Percentiles rank a stretch among this genome's conserved stretches.
These are phyloP conservation scores for Cerceris ruficornis DNA, from an alignment of 2,888 invertebrate species.

Conservation along the genomic window DNA sequence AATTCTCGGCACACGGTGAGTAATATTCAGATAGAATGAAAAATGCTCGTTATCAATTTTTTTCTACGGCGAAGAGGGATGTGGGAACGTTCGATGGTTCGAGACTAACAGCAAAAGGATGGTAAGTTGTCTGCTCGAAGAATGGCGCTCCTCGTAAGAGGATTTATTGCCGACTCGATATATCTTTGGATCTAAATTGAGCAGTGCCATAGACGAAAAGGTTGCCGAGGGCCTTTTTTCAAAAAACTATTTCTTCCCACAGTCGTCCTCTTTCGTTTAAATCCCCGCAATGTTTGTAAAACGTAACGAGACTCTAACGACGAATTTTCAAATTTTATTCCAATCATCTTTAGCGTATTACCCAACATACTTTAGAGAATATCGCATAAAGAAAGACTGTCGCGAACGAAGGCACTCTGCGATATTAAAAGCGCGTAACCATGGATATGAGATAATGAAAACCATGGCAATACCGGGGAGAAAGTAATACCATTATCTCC, in stretches of 20 bases:
- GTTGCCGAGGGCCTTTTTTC: too few relatives aligned
- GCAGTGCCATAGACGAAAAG: neutral
- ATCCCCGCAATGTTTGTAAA: too few relatives aligned
- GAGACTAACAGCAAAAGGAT: neutral
- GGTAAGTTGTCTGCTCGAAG: neutral
- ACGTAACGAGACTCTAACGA: too few relatives aligned
- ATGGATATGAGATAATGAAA: conserved; percentile 28
- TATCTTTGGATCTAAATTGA: neutral
- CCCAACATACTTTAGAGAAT: conserved; percentile 4
- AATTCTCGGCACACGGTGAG: neutral
- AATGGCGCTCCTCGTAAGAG: neutral
- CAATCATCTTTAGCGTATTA: too few relatives aligned
- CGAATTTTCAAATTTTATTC: too few relatives aligned
- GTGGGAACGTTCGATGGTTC: neutral
- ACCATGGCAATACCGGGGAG: conserved; percentile 8
- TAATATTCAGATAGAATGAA: neutral
- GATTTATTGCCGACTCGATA: neutral
- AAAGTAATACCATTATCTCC: conserved; percentile 32
- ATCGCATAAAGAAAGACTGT: conserved; percentile 22
- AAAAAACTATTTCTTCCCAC: too few relatives aligned
- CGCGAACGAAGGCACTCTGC: conserved; percentile 30
- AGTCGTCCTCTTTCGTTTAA: too few relatives aligned
- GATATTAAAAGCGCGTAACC: conserved; percentile 37
- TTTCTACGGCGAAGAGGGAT: neutral
- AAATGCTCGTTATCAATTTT: neutral